Percentiles rank a stretch among this genome's conserved stretches.
Evolutionary conservation across 2,113 vertebrate genomes (phyloP).

Genomic region (Coryphaenoides rupestris): DNA sequence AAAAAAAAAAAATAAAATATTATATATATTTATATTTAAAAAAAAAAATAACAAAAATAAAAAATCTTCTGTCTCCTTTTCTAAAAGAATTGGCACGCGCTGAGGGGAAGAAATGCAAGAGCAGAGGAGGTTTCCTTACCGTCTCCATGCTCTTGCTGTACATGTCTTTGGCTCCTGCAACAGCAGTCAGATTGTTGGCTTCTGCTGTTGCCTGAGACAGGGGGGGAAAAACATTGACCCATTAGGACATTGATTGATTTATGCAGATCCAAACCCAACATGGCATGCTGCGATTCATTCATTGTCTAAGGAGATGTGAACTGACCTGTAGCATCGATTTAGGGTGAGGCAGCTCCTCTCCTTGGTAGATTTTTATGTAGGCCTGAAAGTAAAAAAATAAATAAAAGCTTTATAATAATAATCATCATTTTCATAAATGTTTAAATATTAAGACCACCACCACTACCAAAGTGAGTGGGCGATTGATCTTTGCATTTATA

Average conservation of each 20-base stretch:
- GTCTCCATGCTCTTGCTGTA: slow-evolving; percentile 92
- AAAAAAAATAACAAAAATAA: too few species aligned
- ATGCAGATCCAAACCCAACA: too few species aligned
- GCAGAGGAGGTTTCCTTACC: slow-evolving; percentile 63
- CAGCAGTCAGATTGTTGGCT: slow-evolving; percentile 94
- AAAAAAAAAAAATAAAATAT: too few species aligned
- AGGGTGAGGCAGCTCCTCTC: slow-evolving; percentile 85
- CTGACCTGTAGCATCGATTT: slow-evolving; percentile 87
- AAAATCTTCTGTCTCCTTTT: too few species aligned
- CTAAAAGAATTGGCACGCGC: too few species aligned
- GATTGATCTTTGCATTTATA: too few species aligned
- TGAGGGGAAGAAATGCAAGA: too few species aligned
- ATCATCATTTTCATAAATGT: neutral
- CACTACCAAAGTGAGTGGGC: neutral
- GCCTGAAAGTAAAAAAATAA: slow-evolving; percentile 60
- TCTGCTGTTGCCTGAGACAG: slow-evolving; percentile 87
- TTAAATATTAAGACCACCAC: neutral
- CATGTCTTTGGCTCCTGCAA: slow-evolving; percentile 87
- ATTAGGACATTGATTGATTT: too few species aligned
- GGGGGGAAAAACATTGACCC: too few species aligned
- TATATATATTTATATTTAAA: too few species aligned
- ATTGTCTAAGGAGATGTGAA: too few species aligned
- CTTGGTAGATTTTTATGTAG: slow-evolving; percentile 90
- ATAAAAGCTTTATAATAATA: neutral
- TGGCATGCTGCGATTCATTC: too few species aligned